These are phyloP conservation scores for Hecatera dysodea DNA, from an alignment of 2,888 invertebrate species.

Conservation along the genomic window DNA sequence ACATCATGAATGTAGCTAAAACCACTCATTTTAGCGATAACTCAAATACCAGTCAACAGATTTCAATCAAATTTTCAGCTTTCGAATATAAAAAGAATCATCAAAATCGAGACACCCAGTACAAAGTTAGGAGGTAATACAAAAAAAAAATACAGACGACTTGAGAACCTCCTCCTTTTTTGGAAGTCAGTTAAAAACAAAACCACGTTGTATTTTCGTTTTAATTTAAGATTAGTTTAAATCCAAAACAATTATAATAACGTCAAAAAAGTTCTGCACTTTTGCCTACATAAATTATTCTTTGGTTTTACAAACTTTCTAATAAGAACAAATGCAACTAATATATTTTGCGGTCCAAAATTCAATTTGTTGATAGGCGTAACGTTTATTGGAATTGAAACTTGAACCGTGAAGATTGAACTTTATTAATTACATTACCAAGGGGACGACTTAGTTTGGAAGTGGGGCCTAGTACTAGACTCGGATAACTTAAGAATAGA, in stretches of 20 bases:
- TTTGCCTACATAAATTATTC: not conserved
- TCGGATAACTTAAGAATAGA: constrained; percentile 31
- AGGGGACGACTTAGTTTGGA: constrained; percentile 50
- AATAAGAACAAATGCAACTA: constrained; percentile 28
- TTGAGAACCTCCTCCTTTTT: no score
- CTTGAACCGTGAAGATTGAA: constrained; percentile 52
- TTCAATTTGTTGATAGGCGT: constrained; percentile 52
- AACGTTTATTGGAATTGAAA: constrained; percentile 55
- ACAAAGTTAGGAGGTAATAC: no score
- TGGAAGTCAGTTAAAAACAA: no score
- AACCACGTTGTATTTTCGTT: no score
- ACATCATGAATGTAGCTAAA: no score
- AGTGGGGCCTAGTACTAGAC: constrained; percentile 43
- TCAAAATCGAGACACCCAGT: no score
- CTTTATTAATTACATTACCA: constrained; percentile 58
- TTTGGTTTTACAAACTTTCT: constrained; percentile 5
- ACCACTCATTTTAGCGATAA: no score
- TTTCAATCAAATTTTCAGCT: no score
- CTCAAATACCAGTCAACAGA: no score
- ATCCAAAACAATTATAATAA: not conserved
- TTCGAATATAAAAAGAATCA: no score
- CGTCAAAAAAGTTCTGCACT: not conserved
- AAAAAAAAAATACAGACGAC: no score
- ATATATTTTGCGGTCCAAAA: constrained; percentile 43
- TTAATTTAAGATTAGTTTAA: no score